Percentiles rank a stretch among this genome's conserved stretches.
Evolutionary conservation across 2,113 vertebrate species (phyloP).

Genomic region (Tinamus guttatus): DNA sequence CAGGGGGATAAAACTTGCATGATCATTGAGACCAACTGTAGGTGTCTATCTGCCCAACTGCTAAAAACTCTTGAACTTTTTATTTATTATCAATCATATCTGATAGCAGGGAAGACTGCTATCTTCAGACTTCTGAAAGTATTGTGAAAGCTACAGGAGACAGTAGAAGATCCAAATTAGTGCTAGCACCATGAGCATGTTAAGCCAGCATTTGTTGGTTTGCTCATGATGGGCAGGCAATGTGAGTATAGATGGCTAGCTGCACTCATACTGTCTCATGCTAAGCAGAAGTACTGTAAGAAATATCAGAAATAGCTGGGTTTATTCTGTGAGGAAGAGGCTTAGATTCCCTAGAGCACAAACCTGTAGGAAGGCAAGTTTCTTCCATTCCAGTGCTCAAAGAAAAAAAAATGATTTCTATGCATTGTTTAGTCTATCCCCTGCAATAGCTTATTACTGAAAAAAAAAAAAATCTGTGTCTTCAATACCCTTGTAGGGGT

Average conservation of each 20-base stretch:
- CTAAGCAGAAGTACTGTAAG: background rate
- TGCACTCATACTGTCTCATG: background rate
- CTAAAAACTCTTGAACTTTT: background rate
- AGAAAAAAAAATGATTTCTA: background rate
- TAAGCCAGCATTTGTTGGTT: background rate
- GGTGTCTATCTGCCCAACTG: background rate
- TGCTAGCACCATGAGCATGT: rapidly evolving
- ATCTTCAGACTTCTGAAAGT: background rate
- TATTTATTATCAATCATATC: background rate
- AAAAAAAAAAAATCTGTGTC: background rate
- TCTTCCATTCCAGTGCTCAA: background rate
- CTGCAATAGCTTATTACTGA: background rate
- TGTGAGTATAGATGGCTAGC: background rate
- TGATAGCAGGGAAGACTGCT: background rate
- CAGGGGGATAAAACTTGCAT: background rate
- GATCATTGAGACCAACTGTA: background rate
- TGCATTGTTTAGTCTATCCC: background rate
- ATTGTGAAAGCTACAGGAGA: background rate
- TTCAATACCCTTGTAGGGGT: background rate
- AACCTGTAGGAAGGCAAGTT: background rate
- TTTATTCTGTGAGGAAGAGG: background rate
- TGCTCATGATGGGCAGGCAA: background rate
- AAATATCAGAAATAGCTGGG: background rate
- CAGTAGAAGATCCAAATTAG: background rate
- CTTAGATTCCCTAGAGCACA: background rate